A percentile compares a stretch with the other conserved stretches of the same genome.
These are phyloP conservation scores for Galeopterus variegatus DNA, from an alignment of 2,113 vertebrate genomes.

Conservation along the genomic window DNA sequence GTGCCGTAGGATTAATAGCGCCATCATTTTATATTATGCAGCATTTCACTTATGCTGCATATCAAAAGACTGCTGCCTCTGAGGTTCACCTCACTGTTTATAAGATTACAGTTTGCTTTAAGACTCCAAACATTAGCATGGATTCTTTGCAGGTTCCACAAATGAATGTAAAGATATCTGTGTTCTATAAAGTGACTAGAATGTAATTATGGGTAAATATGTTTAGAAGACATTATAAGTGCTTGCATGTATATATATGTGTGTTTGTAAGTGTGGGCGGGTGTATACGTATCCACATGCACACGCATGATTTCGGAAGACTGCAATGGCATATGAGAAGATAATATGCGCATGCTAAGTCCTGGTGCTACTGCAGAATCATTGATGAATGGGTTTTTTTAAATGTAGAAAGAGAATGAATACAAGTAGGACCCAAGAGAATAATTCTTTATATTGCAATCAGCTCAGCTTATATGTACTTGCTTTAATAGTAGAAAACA, in stretches of 20 bases:
- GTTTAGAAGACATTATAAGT: slow-evolving; percentile 48
- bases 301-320: slow-evolving; percentile 57
- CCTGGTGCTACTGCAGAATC: slow-evolving; percentile 82
- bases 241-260: not conserved
- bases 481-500: slow-evolving; percentile 88
- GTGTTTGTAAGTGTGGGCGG: not conserved
- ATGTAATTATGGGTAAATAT: not conserved
- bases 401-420: slow-evolving; percentile 88
- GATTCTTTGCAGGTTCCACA: slow-evolving; percentile 61
- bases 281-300: not conserved
- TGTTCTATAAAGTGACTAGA: slow-evolving; percentile 42
- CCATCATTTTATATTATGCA: slow-evolving; percentile 91
- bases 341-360: slow-evolving; percentile 74
- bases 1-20: slow-evolving; percentile 89
- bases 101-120: slow-evolving; percentile 81
- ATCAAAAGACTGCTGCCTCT: slow-evolving; percentile 82
- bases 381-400: slow-evolving; percentile 89
- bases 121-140: slow-evolving; percentile 66
- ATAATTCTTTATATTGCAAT: slow-evolving; percentile 90
- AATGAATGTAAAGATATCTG: slow-evolving; percentile 55
- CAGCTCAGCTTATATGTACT: slow-evolving; percentile 86
- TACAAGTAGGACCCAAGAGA: slow-evolving; percentile 88
- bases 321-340: slow-evolving; percentile 77
- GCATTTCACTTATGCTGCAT: slow-evolving; percentile 88
- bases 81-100: slow-evolving; percentile 78